Base-by-base conservation (phyloP, 2,797 vertebrate genomes). In the Phataginus tricuspis region DNA sequence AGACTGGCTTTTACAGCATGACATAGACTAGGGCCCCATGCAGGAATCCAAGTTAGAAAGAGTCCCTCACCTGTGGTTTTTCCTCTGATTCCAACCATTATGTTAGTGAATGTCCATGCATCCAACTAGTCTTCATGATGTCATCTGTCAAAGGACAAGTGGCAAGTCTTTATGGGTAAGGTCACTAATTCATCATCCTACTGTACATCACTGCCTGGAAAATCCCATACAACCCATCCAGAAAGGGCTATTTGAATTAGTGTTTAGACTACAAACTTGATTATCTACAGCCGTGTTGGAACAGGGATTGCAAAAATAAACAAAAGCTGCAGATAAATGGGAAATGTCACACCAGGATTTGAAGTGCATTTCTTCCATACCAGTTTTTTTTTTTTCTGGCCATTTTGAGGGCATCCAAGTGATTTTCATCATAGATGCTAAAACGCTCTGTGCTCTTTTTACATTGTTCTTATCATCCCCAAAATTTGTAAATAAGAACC, bases 231-330 rank as follows among this genome's bases (percentile, higher is more conserved):
- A 61, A 68, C 21, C 53, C 55, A 68, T 45, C 85, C 74, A 83
- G 39, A 63, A 51, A 61, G 16, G 29, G 18, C 34, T 82, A 23
- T 49, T 87, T 87, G 9, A 39, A 29, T 82, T 53, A 5, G 1
- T 42, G 72, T 85, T 94, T 37, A 63, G 25, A 71, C 55, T 90
- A 86, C 91, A 94, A 49, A 55, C 49, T 57, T 95, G 61, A 84
- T 92, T 25, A 25, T 53, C 74, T 90, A 55, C 4, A 29, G 71
- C 49, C 64, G 4, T 34, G 7, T 79, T 64, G 31, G 68, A 68
- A 93, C 5, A 42, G 16, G 14, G 51, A 53, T 68, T 72, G 13
- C 12, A 95, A 84, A 91, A 83, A 37, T 27, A 66, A 95, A 64
- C 45, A 85, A 57, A n/a, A 61, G 34, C 77, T 19, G 29, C 23